phyloP scores from a whole-genome alignment of 2,888 invertebrate species.

The Xestia ashworthii region DNA sequence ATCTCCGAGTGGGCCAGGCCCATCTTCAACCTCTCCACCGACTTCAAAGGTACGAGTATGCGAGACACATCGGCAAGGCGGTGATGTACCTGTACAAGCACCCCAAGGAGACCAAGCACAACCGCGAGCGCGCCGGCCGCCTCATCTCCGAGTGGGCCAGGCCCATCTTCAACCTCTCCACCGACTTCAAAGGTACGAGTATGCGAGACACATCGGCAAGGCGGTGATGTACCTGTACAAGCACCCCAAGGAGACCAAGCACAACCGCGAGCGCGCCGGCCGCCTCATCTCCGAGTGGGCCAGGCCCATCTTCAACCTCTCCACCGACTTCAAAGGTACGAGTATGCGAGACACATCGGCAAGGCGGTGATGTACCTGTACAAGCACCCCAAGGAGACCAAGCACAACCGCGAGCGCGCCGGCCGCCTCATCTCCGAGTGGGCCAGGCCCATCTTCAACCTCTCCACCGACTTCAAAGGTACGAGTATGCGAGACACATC shows the following conservation, averaged over 20 bases:
- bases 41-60: slow-evolving; percentile 83
- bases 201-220: slow-evolving; percentile 94
- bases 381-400: slow-evolving; percentile 99
- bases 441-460: slow-evolving; percentile 99
- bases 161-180: slow-evolving; percentile 97
- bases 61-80: slow-evolving; percentile 96
- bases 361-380: slow-evolving; percentile 99
- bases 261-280: slow-evolving; percentile 97
- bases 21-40: slow-evolving; percentile 96
- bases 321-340: slow-evolving; percentile 86
- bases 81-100: slow-evolving; percentile 99
- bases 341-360: slow-evolving; percentile 92
- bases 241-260: slow-evolving; percentile 98
- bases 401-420: slow-evolving; percentile 97
- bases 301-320: slow-evolving; percentile 98
- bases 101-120: slow-evolving; percentile 98
- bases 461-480: slow-evolving; percentile 90
- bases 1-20: slow-evolving; percentile 99
- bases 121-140: slow-evolving; percentile 97
- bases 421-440: slow-evolving; percentile 98
- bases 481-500: slow-evolving; percentile 89
- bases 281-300: slow-evolving; percentile 99
- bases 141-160: slow-evolving; percentile 99
- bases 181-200: slow-evolving; percentile 86
- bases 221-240: slow-evolving; percentile 99